Percentiles rank a stretch among this genome's conserved stretches.
Evolutionary conservation across 2,797 vertebrate species (phyloP).

Genomic region (Melanotaenia nigrans): DNA sequence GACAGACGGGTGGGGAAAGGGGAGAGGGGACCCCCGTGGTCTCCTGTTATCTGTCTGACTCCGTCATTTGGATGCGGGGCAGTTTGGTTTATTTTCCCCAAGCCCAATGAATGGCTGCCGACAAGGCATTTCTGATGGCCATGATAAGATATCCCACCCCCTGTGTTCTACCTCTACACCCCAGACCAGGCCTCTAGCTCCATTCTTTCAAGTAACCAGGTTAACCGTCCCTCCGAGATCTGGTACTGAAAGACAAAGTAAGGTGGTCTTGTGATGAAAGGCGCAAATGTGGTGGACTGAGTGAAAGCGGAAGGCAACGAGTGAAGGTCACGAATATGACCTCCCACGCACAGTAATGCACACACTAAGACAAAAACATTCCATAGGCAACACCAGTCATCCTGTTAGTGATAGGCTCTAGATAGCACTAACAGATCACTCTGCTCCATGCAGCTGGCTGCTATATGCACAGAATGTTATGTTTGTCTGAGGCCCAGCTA

Average conservation of each 20-base stretch:
- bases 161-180: slow-evolving; percentile 60
- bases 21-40: slow-evolving; percentile 81
- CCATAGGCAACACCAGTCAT: slow-evolving; percentile 64
- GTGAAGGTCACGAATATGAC: slow-evolving; percentile 65
- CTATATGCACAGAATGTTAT: slow-evolving; percentile 57
- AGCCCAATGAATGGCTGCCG: slow-evolving; percentile 89
- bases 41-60: slow-evolving; percentile 83
- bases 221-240: slow-evolving; percentile 84
- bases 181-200: slow-evolving; percentile 64
- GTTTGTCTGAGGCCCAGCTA: slow-evolving; percentile 59
- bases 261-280: slow-evolving; percentile 85
- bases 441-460: slow-evolving; percentile 60
- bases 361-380: slow-evolving; percentile 74
- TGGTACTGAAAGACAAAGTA: slow-evolving; percentile 88
- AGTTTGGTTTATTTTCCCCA: slow-evolving; percentile 82
- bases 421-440: slow-evolving; percentile 51
- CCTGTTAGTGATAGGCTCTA: slow-evolving; percentile 70
- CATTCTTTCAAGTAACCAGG: slow-evolving; percentile 80
- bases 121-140: slow-evolving; percentile 89
- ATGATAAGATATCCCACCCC: slow-evolving; percentile 87
- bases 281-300: slow-evolving; percentile 76
- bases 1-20: slow-evolving; percentile 78
- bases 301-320: slow-evolving; percentile 84
- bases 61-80: slow-evolving; percentile 68
- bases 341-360: slow-evolving; percentile 69